Percentiles rank a stretch among this genome's conserved stretches.
Conservation (phyloP, 2,113 vertebrate genomes). For the Dermatemys mawii region DNA sequence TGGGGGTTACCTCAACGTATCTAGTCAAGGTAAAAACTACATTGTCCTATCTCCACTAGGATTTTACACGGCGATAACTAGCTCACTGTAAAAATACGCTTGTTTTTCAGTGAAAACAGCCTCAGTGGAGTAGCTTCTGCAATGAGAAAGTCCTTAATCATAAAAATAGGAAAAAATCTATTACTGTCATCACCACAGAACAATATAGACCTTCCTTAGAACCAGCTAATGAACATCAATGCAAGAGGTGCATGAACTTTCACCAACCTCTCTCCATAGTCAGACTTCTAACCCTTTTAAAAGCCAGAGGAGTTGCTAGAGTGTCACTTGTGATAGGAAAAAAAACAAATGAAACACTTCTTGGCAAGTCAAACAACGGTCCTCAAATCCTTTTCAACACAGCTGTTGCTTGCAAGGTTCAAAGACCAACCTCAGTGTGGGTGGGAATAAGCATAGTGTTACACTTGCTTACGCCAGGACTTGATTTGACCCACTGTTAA, state of each 20-base stretch:
- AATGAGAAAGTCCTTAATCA: background rate
- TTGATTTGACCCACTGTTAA: background rate
- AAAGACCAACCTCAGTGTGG: background rate
- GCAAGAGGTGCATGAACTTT: background rate
- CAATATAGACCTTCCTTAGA: background rate
- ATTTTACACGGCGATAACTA: background rate
- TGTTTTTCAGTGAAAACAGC: background rate
- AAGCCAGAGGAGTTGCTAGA: background rate
- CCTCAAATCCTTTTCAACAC: background rate
- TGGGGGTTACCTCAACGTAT: background rate
- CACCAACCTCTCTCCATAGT: background rate
- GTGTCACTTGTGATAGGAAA: too few relatives aligned
- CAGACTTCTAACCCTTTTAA: background rate
- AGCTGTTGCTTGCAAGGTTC: constrained; percentile 17
- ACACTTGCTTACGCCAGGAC: background rate
- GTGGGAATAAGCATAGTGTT: rapidly evolving
- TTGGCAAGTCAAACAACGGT: background rate
- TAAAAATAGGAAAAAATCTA: background rate
- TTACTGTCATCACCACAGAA: background rate
- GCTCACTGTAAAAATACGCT: background rate
- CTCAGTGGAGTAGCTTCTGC: background rate
- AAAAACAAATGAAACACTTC: background rate
- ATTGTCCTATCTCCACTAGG: background rate
- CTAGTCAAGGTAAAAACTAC: background rate
- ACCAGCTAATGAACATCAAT: background rate